phyloP scores from a whole-genome alignment of 2,797 vertebrate species.

The Eulemur rubriventer region DNA sequence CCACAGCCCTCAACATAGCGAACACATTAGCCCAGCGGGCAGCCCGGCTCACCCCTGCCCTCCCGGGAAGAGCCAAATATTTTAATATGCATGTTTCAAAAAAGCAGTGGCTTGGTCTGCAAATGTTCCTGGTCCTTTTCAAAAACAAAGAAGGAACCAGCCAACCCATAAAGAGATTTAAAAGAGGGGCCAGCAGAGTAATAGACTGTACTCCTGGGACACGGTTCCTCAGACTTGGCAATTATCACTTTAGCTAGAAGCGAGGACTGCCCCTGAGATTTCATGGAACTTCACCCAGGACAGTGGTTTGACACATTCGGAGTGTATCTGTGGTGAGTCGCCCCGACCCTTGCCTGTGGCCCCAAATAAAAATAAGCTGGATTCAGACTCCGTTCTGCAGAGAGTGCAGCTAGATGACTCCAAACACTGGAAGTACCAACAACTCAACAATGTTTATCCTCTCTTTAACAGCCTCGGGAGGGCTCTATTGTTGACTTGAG shows the following conservation, averaged over 20 bases:
- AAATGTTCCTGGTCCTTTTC: not conserved
- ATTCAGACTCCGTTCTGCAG: not conserved
- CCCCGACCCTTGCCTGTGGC: not conserved
- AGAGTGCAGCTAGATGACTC: not conserved
- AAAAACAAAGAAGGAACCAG: not conserved
- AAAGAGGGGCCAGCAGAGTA: not conserved
- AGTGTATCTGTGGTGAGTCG: not conserved
- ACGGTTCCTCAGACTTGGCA: not conserved
- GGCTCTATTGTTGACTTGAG: not conserved
- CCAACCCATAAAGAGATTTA: not conserved
- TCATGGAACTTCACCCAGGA: not conserved
- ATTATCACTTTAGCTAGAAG: not conserved
- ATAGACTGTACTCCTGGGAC: not conserved
- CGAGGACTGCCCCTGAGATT: not conserved
- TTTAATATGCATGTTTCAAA: not conserved
- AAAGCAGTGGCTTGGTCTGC: not conserved
- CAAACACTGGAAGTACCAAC: rapidly evolving
- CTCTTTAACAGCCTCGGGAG: not conserved
- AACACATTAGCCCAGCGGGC: rapidly evolving
- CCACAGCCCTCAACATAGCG: not conserved
- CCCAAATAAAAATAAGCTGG: not conserved
- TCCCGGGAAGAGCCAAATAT: not conserved
- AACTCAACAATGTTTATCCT: rapidly evolving
- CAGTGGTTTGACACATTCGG: not conserved
- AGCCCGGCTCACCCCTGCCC: rapidly evolving